A percentile compares a stretch with the other conserved stretches of the same genome.
Evolutionary conservation across 2,888 invertebrate genomes (phyloP).

Genomic region (Sympetrum striolatum): DNA sequence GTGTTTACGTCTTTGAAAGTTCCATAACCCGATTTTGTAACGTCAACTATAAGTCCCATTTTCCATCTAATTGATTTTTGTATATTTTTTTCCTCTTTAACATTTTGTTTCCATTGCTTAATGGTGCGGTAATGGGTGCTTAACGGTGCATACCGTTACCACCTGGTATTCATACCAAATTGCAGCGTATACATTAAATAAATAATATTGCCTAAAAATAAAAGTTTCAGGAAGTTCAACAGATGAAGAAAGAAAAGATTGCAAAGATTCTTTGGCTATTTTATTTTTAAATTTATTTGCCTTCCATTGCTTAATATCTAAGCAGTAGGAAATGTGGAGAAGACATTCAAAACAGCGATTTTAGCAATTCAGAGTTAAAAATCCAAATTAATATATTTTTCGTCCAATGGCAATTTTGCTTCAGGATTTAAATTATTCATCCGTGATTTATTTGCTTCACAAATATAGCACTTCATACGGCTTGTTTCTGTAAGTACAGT

Average conservation of each 20-base stretch:
- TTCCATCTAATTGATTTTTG: no score
- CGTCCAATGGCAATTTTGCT: neutral
- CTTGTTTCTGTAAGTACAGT: neutral
- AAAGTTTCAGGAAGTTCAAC: no score
- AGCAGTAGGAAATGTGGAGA: neutral
- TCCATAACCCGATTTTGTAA: no score
- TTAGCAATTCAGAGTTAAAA: neutral
- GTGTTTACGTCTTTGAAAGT: no score
- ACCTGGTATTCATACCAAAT: no score
- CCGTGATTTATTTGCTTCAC: neutral
- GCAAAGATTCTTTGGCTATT: neutral
- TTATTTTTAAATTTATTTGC: neutral
- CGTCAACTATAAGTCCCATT: no score
- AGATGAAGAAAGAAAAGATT: neutral
- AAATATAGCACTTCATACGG: neutral
- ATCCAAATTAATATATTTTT: neutral
- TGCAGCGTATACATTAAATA: no score
- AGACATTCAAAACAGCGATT: neutral
- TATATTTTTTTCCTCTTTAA: no score
- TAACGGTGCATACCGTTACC: no score
- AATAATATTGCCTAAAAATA: no score
- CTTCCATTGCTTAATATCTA: neutral
- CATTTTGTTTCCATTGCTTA: no score
- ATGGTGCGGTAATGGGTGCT: no score
- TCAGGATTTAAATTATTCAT: neutral